Base-by-base conservation (phyloP, 2,888 invertebrate species). In the Oxytorus armatus region DNA sequence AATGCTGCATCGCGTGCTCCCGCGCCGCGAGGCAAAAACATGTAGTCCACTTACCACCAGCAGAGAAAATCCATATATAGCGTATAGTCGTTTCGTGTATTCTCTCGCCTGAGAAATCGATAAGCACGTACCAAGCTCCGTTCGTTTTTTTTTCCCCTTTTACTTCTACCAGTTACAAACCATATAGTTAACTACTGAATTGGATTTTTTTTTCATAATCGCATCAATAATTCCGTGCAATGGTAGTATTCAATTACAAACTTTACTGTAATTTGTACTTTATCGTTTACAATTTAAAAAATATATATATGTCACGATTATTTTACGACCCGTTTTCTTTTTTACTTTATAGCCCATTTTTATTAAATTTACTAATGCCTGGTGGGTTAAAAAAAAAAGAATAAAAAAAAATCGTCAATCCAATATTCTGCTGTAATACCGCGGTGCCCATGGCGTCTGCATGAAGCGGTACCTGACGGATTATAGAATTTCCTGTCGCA, bases 1-100 rank as follows among this genome's bases (percentile, higher is more conserved):
- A 80, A 80, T 77, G 68, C 49, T 63, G 70, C 72, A 82, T 82
- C 79, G 79, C 79, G 81, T 83, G 83, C 79, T 65, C 74, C 73
- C 49, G 69, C 47, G 63, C 69, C 55, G 66, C 57, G 39, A 79
- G 73, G 70, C 44, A 76, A 77, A 81, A 76, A 77, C 65, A 75
- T 55, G 42, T 77, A 74, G 36, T 69, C 79, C 75, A 73, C 80
- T 83, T 79, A 77, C 74, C 75, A 79, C 69, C 53, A 76, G 73
- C 68, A 53, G 69, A 68, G 75, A 72, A 72, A 78, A 65, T 63
- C 75, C 66, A 68, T 75, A 72, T 73, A 75, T 57, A 75, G 69
- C 5, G 16, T 72, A 75, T 57, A 75, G 70, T 74, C 33, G 66
- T 69, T 53, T 55, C 77, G 68, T 55, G 77, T 75, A 75, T 75